A percentile compares a stretch with the other conserved stretches of the same genome.
phyloP scores from a whole-genome alignment of 2,797 vertebrate species.

The Pseudomugil tenellus region DNA sequence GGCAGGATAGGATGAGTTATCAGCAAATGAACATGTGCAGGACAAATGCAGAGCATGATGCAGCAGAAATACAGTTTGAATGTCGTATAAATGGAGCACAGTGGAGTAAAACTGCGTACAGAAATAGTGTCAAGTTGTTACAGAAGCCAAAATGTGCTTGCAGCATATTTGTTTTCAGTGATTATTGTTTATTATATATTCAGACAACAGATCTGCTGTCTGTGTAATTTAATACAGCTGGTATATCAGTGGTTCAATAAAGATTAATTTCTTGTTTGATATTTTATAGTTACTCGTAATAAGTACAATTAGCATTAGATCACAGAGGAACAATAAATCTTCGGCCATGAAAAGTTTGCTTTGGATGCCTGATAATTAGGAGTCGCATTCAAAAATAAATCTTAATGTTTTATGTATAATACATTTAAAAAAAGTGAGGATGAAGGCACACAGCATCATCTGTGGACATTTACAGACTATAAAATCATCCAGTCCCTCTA shows the following conservation, averaged over 20 bases:
- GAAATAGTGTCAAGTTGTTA: conserved; percentile 1
- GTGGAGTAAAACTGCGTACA: conserved; percentile 8
- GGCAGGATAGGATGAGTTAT: conserved; percentile 46
- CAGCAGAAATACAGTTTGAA: conserved; percentile 28
- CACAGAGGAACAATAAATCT: too few relatives aligned
- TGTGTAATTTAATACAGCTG: conserved; percentile 33
- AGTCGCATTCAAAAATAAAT: not conserved
- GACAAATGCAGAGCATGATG: conserved; percentile 15
- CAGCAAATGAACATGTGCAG: conserved; percentile 33
- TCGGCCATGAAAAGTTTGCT: not conserved
- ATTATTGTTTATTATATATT: conserved; percentile 28
- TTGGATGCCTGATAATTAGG: not conserved
- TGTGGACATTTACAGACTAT: too few relatives aligned
- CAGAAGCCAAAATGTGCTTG: conserved; percentile 19
- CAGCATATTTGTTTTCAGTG: conserved; percentile 33
- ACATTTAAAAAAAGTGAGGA: too few relatives aligned
- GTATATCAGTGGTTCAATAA: conserved; percentile 28
- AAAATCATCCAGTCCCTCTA: too few relatives aligned
- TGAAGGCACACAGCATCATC: too few relatives aligned
- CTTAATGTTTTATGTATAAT: too few relatives aligned
- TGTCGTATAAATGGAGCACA: conserved; percentile 1
- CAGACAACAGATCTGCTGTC: conserved; percentile 48
- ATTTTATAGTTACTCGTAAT: conserved; percentile 25
- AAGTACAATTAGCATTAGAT: conserved; percentile 4
- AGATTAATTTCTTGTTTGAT: conserved; percentile 30